phyloP scores from a whole-genome alignment of 2,888 invertebrate genomes.

The Parapristionchus giblindavisi region DNA sequence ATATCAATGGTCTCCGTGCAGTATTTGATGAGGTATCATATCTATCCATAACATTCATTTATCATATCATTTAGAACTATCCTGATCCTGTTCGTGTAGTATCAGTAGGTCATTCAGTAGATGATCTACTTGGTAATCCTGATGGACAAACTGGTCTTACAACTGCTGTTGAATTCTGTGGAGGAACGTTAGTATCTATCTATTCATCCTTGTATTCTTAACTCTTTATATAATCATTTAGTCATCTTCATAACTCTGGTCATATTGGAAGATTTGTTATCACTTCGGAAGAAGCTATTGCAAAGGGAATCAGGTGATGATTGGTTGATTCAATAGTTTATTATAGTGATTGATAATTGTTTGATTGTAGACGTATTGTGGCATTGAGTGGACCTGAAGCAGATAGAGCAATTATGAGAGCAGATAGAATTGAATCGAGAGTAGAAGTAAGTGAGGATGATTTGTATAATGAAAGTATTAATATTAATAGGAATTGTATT shows the following conservation, averaged over 20 bases:
- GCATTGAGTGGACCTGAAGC: conserved; percentile 84
- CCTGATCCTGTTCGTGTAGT: conserved; percentile 90
- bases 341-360: not conserved
- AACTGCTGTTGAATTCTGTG: conserved; percentile 98
- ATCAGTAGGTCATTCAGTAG: conserved; percentile 90
- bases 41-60: not conserved
- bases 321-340: not conserved
- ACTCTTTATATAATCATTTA: conserved; percentile 32
- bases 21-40: conserved; percentile 88
- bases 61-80: conserved; percentile 78
- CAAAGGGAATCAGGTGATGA: conserved; percentile 86
- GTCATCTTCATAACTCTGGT: conserved; percentile 73
- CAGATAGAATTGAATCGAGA: conserved; percentile 59
- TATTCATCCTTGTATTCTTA: not conserved
- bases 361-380: conserved; percentile 82
- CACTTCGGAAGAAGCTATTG: conserved; percentile 96
- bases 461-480: not conserved
- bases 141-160: conserved; percentile 81
- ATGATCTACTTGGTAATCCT: conserved; percentile 86
- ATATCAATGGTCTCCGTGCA: conserved; percentile 89
- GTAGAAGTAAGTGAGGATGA: conserved; percentile 36
- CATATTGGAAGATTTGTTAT: conserved; percentile 96
- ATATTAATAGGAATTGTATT: conserved; percentile 46
- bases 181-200: conserved; percentile 80
- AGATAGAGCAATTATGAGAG: conserved; percentile 61